phyloP scores from a whole-genome alignment of 2,797 vertebrate genomes.

The Clarias laeviceps region DNA sequence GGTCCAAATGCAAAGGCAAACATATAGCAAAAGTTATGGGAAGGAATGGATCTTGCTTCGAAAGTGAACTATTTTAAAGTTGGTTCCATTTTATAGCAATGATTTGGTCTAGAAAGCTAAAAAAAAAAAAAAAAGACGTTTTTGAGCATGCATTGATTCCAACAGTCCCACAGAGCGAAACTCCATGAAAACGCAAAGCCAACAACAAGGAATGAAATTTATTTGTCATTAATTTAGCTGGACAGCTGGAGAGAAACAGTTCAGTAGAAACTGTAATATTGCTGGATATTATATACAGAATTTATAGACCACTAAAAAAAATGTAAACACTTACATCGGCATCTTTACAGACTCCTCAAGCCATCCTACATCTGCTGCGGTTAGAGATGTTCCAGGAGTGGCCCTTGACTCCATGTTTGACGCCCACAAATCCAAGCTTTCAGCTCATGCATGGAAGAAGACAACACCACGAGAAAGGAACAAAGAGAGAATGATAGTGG shows the following conservation, averaged over 20 bases:
- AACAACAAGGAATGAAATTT: background rate
- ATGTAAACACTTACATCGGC: slow-evolving; percentile 32
- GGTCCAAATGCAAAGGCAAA: background rate
- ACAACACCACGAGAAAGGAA: slow-evolving; percentile 9
- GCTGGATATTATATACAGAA: background rate
- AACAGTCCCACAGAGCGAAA: background rate
- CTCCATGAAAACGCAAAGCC: background rate
- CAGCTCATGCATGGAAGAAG: background rate
- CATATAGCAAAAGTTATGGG: background rate
- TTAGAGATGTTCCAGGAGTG: slow-evolving; percentile 23
- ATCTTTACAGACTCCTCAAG: slow-evolving; percentile 27
- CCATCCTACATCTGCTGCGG: slow-evolving; percentile 47
- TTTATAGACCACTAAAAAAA: background rate
- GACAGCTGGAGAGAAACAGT: background rate
- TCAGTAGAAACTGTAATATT: background rate
- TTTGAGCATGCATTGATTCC: background rate
- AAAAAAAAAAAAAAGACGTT: background rate
- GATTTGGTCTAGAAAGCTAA: background rate
- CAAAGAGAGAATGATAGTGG: slow-evolving; percentile 29
- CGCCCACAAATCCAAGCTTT: slow-evolving; percentile 36
- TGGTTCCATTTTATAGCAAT: background rate
- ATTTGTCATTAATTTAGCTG: background rate
- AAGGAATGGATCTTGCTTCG: background rate
- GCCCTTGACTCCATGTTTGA: slow-evolving; percentile 34
- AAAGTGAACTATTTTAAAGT: background rate